Conservation (phyloP, 1,140 invertebrate species). For the Adelges cooleyi region DNA sequence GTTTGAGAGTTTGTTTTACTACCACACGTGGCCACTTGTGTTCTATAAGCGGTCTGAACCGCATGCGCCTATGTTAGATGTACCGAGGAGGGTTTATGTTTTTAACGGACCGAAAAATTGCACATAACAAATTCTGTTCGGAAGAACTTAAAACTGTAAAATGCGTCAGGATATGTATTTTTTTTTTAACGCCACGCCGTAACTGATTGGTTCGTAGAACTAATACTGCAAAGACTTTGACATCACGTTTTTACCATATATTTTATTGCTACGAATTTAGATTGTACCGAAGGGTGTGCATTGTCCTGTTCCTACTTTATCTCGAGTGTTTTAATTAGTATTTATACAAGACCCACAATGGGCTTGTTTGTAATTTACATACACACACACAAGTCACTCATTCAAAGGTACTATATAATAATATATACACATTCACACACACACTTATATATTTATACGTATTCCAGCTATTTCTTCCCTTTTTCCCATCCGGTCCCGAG, state of each 20-base stretch:
- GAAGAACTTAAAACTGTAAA: too few species aligned
- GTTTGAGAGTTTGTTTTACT: too few species aligned
- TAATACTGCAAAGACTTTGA: conserved; percentile 2
- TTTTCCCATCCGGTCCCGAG: not conserved
- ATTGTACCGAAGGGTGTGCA: not conserved
- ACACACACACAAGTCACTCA: too few species aligned
- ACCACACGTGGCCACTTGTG: too few species aligned
- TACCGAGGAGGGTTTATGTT: not conserved
- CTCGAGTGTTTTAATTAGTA: conserved; percentile 16
- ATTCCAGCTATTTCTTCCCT: not conserved
- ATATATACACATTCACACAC: too few species aligned
- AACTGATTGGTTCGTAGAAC: not conserved
- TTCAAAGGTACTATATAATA: too few species aligned
- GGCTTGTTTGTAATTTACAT: not conserved
- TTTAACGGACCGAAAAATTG: conserved; percentile 14
- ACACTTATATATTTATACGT: not conserved
- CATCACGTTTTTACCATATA: not conserved
- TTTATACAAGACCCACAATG: conserved; percentile 4
- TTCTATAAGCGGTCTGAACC: too few species aligned
- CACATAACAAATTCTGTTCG: not conserved
- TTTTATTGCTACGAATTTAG: conserved; percentile 9
- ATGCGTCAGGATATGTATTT: not conserved
- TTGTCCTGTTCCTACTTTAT: not conserved
- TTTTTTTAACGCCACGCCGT: not conserved
- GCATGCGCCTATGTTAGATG: too few species aligned